Conservation (phyloP, 1,140 invertebrate species). For the Pogonus chalceus region DNA sequence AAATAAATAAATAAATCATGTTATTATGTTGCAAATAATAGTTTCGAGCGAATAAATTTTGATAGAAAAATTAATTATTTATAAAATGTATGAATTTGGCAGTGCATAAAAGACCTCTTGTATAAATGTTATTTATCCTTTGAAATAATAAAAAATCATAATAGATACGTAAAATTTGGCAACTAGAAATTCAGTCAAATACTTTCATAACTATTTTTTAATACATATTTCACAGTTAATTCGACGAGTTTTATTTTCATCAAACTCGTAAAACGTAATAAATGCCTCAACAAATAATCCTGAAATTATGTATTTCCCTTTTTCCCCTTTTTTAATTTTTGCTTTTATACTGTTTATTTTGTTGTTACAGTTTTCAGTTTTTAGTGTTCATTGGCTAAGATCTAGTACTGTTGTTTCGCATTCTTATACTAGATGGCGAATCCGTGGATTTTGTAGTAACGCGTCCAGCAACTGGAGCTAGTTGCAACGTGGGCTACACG, state of each 20-base stretch:
- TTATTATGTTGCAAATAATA: too few relatives aligned
- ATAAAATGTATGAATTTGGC: too few relatives aligned
- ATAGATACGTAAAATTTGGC: slow-evolving; percentile 2
- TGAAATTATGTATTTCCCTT: too few relatives aligned
- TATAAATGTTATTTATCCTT: too few relatives aligned
- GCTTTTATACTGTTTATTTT: neutral
- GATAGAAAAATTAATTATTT: too few relatives aligned
- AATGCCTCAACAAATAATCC: too few relatives aligned
- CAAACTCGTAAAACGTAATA: neutral
- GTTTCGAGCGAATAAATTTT: too few relatives aligned
- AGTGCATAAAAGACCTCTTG: too few relatives aligned
- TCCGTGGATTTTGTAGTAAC: neutral
- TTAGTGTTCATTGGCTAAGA: neutral
- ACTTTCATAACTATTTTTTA: neutral
- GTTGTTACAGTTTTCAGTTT: neutral
- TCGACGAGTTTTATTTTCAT: neutral
- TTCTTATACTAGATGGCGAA: neutral
- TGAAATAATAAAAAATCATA: too few relatives aligned
- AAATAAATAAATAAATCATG: too few relatives aligned
- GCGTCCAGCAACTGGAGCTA: neutral
- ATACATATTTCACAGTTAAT: neutral
- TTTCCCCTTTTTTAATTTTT: too few relatives aligned
- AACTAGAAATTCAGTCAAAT: neutral
- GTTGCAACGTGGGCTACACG: slow-evolving; percentile 39
- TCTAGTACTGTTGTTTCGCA: too few relatives aligned